phyloP scores from a whole-genome alignment of 2,113 vertebrate species.

The Eidolon helvum region DNA sequence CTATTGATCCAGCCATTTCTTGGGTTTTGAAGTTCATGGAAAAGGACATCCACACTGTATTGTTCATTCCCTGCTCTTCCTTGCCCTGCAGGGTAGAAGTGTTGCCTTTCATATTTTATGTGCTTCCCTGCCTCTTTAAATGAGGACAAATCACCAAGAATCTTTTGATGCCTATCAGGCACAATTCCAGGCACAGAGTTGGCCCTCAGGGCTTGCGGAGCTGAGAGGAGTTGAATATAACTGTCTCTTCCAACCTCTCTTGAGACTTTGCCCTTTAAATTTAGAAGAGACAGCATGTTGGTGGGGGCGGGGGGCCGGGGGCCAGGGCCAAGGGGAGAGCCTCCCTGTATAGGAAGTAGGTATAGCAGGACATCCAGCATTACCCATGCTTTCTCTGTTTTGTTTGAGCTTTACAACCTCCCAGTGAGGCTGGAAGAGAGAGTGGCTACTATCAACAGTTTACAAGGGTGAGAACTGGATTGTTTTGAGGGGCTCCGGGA shows the following conservation, averaged over 20 bases:
- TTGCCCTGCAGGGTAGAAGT: too few species aligned
- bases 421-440: not conserved
- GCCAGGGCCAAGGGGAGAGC: too few species aligned
- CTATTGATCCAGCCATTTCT: slow-evolving; percentile 39
- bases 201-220: not conserved
- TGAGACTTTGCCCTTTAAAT: not conserved
- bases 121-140: not conserved
- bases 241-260: not conserved
- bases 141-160: not conserved
- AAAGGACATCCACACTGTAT: not conserved
- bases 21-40: not conserved
- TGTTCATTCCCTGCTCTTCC: not conserved
- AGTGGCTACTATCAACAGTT: too few species aligned
- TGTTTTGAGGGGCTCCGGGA: not conserved
- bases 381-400: not conserved
- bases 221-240: not conserved
- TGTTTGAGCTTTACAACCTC: not conserved
- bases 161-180: not conserved
- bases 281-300: not conserved
- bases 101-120: not conserved
- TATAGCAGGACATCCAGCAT: too few species aligned
- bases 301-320: accelerated
- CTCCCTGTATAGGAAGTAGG: not conserved
- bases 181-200: not conserved
- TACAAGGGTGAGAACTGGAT: not conserved